Evolutionary conservation across 2,888 invertebrate genomes (phyloP), one percentile per base, ranked within the genome.

Genomic region (Leucoma salicis): DNA sequence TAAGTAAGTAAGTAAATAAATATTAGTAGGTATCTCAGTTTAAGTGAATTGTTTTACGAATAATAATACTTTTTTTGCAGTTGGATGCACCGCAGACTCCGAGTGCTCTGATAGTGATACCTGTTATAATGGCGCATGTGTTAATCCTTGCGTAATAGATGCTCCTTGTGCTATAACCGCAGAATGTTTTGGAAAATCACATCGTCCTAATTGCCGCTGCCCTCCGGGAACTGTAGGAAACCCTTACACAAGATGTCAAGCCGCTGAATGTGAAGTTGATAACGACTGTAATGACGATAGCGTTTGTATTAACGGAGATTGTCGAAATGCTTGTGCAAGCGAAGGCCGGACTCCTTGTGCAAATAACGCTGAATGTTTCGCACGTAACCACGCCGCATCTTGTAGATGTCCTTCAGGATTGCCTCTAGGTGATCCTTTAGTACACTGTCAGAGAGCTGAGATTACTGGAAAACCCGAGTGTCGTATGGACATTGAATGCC

Each of bases 121-220:
- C 49, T 97, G 97, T 71, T 93, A 95, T 75, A 95, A 96, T 68
- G 93, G 94, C 1, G 94, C 94, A 65, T 97, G 96, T 69, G 88
- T 96, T 7, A 95, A 93, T 70, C 96, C 96, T 14, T 97, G 97
- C 67, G 85, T 95, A 11, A 75, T 95, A 14, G 92, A 92, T 46
- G 94, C 96, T 72, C 95, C 95, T 5, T 97, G 97, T 70, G 95
- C 96, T 5, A 91, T 94, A 34, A 96, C 94, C 65, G 97, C 96
- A 0, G 94, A 95, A 78, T 97, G 97, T 73, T 95, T 92, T 66
- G 96, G 96, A 4, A 92, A 92, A 57, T 92, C 93, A 58, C 97
- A 97, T 74, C 91, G 94, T 42, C 93, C 96, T 0, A 92, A 93
- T 35, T 97, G 97, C 70, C 93, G 92, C 69, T 97, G 97, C 74